These are phyloP conservation scores for Carposina sasakii DNA, from an alignment of 1,140 invertebrate species.

Conservation along the genomic window DNA sequence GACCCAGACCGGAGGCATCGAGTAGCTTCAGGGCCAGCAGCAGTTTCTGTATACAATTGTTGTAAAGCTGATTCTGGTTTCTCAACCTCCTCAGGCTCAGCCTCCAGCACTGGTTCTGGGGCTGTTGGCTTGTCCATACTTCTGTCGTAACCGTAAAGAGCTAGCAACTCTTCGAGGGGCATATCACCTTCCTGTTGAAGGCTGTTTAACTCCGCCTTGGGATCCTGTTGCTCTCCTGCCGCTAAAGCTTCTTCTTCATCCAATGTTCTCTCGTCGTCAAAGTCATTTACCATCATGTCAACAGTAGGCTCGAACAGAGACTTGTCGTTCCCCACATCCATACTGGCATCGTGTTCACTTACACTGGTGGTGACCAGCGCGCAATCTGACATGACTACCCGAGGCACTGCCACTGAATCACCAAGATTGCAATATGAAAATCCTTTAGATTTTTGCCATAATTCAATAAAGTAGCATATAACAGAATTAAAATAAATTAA, in stretches of 20 bases:
- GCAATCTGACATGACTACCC: slow-evolving; percentile 70
- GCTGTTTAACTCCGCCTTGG: slow-evolving; percentile 89
- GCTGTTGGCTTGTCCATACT: slow-evolving; percentile 69
- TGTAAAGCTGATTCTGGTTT: slow-evolving; percentile 54
- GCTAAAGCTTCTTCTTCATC: slow-evolving; percentile 97
- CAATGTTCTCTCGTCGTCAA: slow-evolving; percentile 95
- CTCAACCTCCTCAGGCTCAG: slow-evolving; percentile 67
- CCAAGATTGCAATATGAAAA: slow-evolving; percentile 43
- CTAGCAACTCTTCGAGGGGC: slow-evolving; percentile 93
- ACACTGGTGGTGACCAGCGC: slow-evolving; percentile 65
- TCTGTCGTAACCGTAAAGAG: slow-evolving; percentile 84
- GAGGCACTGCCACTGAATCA: slow-evolving; percentile 33
- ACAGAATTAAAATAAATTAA: slow-evolving; percentile 34
- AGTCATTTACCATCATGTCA: slow-evolving; percentile 97
- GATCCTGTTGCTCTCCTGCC: slow-evolving; percentile 84
- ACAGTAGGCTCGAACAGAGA: slow-evolving; percentile 78
- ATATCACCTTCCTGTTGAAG: slow-evolving; percentile 93
- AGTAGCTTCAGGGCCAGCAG: slow-evolving; percentile 53
- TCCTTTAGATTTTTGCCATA: no score
- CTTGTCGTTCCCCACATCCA: slow-evolving; percentile 70
- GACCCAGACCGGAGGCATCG: slow-evolving; percentile 63
- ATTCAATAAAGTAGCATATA: slow-evolving; percentile 25
- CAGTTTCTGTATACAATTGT: slow-evolving; percentile 55
- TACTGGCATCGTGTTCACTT: slow-evolving; percentile 71
- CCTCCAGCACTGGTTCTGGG: slow-evolving; percentile 34